Evolutionary conservation across 2,797 vertebrate genomes (phyloP).

Genomic region (Eupleurogrammus muticus): DNA sequence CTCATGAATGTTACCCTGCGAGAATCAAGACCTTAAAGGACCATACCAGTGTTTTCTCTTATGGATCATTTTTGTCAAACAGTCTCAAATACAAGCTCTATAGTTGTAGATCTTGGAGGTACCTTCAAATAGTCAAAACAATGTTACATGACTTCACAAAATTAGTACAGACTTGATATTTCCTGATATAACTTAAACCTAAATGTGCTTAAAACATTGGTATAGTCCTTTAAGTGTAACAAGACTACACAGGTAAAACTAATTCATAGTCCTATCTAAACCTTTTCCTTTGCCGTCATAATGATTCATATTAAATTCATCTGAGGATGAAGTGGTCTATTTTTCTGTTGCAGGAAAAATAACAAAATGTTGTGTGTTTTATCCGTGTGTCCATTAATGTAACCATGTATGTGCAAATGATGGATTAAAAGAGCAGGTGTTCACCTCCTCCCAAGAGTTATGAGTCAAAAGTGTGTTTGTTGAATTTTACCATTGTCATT

Average conservation of each 20-base stretch:
- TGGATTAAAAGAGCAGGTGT: slow-evolving; percentile 37
- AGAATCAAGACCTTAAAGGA: slow-evolving; percentile 8
- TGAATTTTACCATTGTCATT: background rate
- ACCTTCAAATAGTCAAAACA: background rate
- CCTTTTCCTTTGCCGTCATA: background rate
- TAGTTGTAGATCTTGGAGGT: background rate
- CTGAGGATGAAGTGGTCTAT: slow-evolving; percentile 41
- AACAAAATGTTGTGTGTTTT: slow-evolving; percentile 21
- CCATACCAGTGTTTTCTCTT: slow-evolving; percentile 6
- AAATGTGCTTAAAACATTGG: background rate
- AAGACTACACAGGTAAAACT: background rate
- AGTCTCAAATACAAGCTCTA: background rate
- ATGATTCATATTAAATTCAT: background rate
- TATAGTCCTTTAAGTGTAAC: background rate
- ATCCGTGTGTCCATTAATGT: slow-evolving; percentile 16
- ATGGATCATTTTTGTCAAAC: background rate
- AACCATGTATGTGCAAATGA: slow-evolving; percentile 32
- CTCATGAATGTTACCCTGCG: slow-evolving; percentile 15
- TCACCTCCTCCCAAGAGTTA: background rate
- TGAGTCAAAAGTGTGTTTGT: background rate
- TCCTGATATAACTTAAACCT: background rate
- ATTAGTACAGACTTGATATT: background rate
- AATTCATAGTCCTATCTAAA: background rate
- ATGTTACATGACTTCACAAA: background rate
- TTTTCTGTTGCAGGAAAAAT: slow-evolving; percentile 30